Conservation (phyloP, 1,140 invertebrate species). For the Carposina sasakii region DNA sequence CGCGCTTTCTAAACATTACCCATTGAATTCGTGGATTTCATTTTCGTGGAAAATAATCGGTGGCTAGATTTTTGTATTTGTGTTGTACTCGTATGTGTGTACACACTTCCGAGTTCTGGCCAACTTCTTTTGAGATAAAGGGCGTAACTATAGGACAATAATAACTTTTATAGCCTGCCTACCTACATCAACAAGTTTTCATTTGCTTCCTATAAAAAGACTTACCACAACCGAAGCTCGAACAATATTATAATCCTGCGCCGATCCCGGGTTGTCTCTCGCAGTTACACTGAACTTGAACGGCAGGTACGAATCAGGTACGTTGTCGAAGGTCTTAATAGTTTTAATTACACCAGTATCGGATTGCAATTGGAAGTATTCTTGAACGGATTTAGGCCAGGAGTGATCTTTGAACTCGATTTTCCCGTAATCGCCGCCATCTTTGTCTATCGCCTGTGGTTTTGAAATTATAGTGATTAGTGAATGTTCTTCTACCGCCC, state of each 20-base stretch:
- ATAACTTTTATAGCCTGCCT: too few species aligned
- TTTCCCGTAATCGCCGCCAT: conserved; percentile 85
- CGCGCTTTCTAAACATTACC: too few species aligned
- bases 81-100: too few species aligned
- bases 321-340: conserved; percentile 79
- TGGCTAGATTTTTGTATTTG: too few species aligned
- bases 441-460: conserved; percentile 83
- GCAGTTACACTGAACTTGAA: conserved; percentile 84
- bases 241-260: conserved; percentile 75
- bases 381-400: conserved; percentile 74
- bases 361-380: conserved; percentile 83
- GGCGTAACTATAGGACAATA: too few species aligned
- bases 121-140: too few species aligned
- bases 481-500: too few species aligned
- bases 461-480: conserved; percentile 7
- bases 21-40: too few species aligned
- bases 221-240: conserved; percentile 78
- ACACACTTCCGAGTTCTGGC: too few species aligned
- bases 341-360: conserved; percentile 83
- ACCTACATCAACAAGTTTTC: too few species aligned
- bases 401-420: conserved; percentile 80
- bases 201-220: too few species aligned
- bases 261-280: conserved; percentile 81
- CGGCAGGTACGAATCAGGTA: conserved; percentile 77
- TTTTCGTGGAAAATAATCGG: too few species aligned